Evolutionary conservation across 2,113 vertebrate species (phyloP).

Genomic region (Piaya cayana): DNA sequence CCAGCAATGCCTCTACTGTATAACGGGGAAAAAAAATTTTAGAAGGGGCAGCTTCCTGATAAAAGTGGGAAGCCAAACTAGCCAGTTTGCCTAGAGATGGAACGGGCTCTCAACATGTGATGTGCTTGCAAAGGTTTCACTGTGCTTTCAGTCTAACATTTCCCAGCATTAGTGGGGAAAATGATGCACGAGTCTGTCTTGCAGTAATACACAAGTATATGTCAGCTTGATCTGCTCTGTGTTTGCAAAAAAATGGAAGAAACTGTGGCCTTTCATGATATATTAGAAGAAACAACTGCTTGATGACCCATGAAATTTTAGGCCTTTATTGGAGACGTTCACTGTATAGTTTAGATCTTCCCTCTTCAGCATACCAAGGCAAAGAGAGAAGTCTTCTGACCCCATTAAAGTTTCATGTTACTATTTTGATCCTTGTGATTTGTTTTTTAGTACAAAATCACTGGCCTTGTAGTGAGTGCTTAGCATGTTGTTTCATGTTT

Average conservation of each 20-base stretch:
- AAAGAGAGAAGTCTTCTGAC: slow-evolving; percentile 37
- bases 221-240: neutral
- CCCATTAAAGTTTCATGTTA: slow-evolving; percentile 50
- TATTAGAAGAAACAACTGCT: neutral
- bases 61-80: neutral
- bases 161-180: neutral
- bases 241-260: neutral
- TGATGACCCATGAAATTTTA: neutral
- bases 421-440: slow-evolving; percentile 22
- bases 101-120: neutral
- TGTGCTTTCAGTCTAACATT: neutral
- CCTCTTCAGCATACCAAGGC: slow-evolving; percentile 20
- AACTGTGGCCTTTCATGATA: neutral
- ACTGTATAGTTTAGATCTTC: slow-evolving; percentile 27
- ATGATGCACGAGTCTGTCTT: neutral
- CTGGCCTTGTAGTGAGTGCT: neutral
- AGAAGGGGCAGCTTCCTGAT: neutral
- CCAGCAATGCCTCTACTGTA: neutral
- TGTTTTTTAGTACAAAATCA: slow-evolving; percentile 43
- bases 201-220: neutral
- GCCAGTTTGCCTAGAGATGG: neutral
- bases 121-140: neutral
- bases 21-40: neutral
- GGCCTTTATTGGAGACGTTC: neutral
- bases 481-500: slow-evolving; percentile 63